Percentiles rank a stretch among this genome's conserved stretches.
Conservation (phyloP, 2,888 invertebrate species). For the Drosophila picticornis region DNA sequence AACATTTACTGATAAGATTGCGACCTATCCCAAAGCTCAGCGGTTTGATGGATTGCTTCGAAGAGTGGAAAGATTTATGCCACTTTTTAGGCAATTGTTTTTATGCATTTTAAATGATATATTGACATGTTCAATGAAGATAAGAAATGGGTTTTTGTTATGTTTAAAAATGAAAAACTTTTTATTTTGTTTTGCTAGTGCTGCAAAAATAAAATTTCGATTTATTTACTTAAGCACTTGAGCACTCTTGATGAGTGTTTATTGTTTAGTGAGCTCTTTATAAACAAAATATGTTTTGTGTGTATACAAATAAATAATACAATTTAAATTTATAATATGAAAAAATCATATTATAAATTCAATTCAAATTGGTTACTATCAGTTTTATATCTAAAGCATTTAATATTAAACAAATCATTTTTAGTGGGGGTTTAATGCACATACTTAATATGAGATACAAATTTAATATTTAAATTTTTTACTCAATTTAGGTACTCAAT, state of each 20-base stretch:
- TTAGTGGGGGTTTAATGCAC: no score
- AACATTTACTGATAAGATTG: not conserved
- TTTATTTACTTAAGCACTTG: not conserved
- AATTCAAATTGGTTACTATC: not conserved
- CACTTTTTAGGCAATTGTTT: not conserved
- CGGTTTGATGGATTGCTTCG: not conserved
- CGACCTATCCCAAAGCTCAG: constrained; percentile 6
- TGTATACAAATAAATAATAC: not conserved
- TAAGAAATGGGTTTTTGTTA: not conserved
- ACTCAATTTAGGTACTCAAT: not conserved
- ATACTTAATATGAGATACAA: not conserved
- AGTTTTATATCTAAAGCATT: not conserved
- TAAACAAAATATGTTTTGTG: not conserved
- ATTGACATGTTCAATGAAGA: not conserved
- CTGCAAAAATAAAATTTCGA: not conserved
- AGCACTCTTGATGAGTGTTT: not conserved
- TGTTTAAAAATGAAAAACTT: not conserved
- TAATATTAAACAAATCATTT: not conserved
- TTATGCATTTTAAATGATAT: not conserved
- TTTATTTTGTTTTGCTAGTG: not conserved
- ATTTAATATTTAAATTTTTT: not conserved
- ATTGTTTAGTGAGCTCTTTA: not conserved
- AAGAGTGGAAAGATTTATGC: not conserved
- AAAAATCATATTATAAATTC: no score
- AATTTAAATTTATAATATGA: not conserved